phyloP scores from a whole-genome alignment of 1,140 invertebrate species.

The Eueides isabella region DNA sequence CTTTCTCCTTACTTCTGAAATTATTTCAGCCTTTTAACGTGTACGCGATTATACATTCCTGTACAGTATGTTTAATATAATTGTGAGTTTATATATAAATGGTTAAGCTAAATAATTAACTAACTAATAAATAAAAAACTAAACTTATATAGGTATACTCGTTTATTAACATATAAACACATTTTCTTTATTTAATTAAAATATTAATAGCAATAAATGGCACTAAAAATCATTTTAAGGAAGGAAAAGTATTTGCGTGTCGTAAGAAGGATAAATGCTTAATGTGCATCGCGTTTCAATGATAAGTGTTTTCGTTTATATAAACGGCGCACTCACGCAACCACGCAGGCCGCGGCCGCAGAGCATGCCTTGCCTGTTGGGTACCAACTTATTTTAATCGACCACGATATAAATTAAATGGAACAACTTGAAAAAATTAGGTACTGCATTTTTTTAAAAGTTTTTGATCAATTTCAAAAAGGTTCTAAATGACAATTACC shows the following conservation, averaged over 20 bases:
- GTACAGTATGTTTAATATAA: too few relatives aligned
- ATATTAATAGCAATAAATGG: neutral
- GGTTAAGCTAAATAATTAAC: too few relatives aligned
- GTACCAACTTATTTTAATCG: neutral
- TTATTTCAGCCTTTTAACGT: neutral
- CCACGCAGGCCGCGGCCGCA: neutral
- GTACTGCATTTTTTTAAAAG: too few relatives aligned
- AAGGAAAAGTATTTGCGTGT: neutral
- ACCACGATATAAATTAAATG: too few relatives aligned
- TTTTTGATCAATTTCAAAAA: too few relatives aligned
- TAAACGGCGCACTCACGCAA: neutral
- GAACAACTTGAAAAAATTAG: too few relatives aligned
- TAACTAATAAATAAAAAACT: too few relatives aligned
- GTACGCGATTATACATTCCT: neutral
- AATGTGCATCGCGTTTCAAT: neutral
- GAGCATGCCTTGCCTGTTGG: neutral
- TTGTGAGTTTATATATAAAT: too few relatives aligned
- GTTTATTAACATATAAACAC: too few relatives aligned
- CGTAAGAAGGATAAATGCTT: neutral
- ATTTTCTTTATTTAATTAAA: neutral
- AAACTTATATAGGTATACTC: too few relatives aligned
- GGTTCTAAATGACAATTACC: too few relatives aligned
- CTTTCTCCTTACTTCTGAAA: neutral
- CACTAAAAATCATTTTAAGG: neutral
- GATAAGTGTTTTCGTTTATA: neutral